Base-by-base conservation (phyloP, 1,140 invertebrate genomes). In the Hycleus cichorii region DNA sequence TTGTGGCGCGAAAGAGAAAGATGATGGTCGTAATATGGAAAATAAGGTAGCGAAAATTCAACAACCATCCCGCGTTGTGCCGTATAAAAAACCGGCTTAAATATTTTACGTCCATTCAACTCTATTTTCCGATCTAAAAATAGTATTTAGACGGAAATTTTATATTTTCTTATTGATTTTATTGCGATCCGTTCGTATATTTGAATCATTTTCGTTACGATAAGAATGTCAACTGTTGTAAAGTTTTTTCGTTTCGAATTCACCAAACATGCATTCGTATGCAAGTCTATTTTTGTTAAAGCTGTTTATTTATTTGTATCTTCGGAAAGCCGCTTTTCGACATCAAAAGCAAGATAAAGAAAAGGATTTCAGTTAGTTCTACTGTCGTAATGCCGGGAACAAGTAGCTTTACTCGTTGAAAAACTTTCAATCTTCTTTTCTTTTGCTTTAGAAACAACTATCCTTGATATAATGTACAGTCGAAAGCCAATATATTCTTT, bases 11-110 rank as follows among this genome's bases (percentile, higher is more conserved):
- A 27, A 32, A 32, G 32, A 32, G 32, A 32, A 32, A 32, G 25
- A 44, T 52, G 50, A 39, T 39, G 50, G 40, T 52, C 50, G 40
- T 52, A 52, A 52, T 52, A 52, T 52, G 50, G 50, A 52, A 52
- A 52, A 52, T 52, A 52, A 52, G 40, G 50, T 39, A n/a, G 50
- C 40, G 50, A 52, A 44, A 52, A 52, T 49, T 49, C 48, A 49
- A 11, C 27, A 49, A 49, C 48, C 48, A 18, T 32, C 4, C 32
- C 1, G 4, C 32, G 7, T 32, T 32, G 3, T 4, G 32, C 32
- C 32, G 4, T 4, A 32, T 32, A 32, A 32, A 32, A 32, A 32
- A 32, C 4, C 7, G 32, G 7, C 32, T 32, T 4, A 7, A 32
- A 32, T 32, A 32, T 32, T 32, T 32, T 7, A 32, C 32, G 32